Evolutionary conservation across 2,113 vertebrate genomes (phyloP).

Genomic region (Cottus gobio): DNA sequence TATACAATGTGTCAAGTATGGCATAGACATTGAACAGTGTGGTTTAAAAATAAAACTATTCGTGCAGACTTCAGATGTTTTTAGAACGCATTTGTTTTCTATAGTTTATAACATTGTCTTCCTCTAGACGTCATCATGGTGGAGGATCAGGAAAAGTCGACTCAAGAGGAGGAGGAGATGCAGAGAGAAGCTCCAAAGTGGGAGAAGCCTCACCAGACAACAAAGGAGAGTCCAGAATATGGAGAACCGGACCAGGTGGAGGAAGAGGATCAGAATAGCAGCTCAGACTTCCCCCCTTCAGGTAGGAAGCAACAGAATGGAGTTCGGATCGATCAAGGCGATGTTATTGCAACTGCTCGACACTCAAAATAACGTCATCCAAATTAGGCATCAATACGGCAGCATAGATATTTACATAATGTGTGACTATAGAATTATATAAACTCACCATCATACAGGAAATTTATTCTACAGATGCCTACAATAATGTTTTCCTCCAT

Average conservation of each 20-base stretch:
- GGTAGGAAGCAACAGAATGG: conserved; percentile 31
- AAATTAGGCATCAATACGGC: too few species aligned
- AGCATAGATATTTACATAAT: background rate
- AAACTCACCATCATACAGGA: background rate
- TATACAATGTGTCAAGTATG: background rate
- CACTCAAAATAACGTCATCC: background rate
- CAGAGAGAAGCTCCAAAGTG: background rate
- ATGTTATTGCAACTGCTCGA: background rate
- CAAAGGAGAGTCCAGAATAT: background rate
- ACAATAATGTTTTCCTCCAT: too few species aligned
- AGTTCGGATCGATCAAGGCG: background rate
- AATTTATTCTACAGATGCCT: background rate
- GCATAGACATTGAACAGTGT: background rate
- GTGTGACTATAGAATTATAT: background rate
- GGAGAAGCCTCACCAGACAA: background rate
- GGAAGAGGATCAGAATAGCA: background rate
- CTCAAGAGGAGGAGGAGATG: background rate
- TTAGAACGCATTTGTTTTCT: background rate
- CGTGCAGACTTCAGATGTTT: background rate
- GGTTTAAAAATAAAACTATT: background rate
- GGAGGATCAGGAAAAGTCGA: background rate
- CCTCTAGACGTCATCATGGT: conserved; percentile 21
- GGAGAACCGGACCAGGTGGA: background rate
- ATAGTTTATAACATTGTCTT: background rate
- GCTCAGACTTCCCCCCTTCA: conserved; percentile 2